Percentiles rank a stretch among this genome's conserved stretches.
Conservation (phyloP, 2,113 vertebrate species). For the Paedocypris sp. region DNA sequence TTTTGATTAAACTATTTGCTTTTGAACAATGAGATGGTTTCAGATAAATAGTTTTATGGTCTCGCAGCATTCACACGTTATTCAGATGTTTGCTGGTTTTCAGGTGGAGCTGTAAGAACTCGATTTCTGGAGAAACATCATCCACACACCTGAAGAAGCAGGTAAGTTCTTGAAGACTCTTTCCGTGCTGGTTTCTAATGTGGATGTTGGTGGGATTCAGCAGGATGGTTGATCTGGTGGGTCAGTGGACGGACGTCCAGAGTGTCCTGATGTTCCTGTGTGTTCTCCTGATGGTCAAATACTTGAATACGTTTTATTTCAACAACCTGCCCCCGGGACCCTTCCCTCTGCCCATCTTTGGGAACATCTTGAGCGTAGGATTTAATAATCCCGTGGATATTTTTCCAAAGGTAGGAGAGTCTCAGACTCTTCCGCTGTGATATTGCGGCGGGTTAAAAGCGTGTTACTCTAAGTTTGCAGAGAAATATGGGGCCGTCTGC, state of each 20-base stretch:
- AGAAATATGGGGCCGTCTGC: conserved; percentile 36
- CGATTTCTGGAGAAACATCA: too few species aligned
- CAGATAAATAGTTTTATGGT: too few species aligned
- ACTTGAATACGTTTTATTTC: not conserved
- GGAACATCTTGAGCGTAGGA: conserved; percentile 37
- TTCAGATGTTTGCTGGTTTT: too few species aligned
- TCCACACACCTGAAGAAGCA: too few species aligned
- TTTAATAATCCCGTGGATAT: conserved; percentile 12
- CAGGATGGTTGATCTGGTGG: not conserved
- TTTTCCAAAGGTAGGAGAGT: conserved; percentile 36
- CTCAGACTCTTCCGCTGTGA: too few species aligned
- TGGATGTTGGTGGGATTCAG: too few species aligned
- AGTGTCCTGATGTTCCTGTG: conserved; percentile 52
- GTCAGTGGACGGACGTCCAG: conserved; percentile 37
- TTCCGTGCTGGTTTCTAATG: too few species aligned
- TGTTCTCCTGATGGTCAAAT: conserved; percentile 46
- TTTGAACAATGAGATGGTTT: too few species aligned
- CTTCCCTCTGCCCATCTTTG: conserved; percentile 33
- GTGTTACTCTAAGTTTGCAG: conserved; percentile 30
- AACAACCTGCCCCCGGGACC: conserved; percentile 44
- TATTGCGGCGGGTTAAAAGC: not conserved
- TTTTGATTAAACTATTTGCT: too few species aligned
- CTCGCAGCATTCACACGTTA: too few species aligned
- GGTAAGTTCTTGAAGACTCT: too few species aligned
- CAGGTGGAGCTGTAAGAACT: too few species aligned